phyloP scores from a whole-genome alignment of 37 sponge, comb jelly and placozoan genomes.

The Cliona cf. orientalis region DNA sequence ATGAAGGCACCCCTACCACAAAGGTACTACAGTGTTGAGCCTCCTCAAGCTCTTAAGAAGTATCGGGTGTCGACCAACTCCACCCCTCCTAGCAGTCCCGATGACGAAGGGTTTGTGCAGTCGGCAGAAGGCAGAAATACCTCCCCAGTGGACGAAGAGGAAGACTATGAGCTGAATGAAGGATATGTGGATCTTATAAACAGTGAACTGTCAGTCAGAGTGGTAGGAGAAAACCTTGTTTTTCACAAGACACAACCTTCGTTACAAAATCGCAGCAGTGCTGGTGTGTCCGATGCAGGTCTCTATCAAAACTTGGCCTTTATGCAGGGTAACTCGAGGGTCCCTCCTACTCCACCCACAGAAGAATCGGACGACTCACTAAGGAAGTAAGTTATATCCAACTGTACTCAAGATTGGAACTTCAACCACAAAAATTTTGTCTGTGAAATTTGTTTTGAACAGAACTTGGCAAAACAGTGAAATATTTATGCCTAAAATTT shows the following conservation, averaged over 20 bases:
- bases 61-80: background rate
- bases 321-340: background rate
- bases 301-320: constrained; percentile 44
- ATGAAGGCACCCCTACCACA: background rate
- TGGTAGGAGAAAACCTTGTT: constrained; percentile 23
- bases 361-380: no score
- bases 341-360: no score
- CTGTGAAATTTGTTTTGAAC: no score
- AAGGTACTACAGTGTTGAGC: constrained; percentile 36
- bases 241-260: background rate
- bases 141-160: background rate
- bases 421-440: no score
- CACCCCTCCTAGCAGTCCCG: constrained; percentile 26
- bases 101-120: background rate
- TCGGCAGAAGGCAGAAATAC: background rate
- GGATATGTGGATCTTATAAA: background rate
- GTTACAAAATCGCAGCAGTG: no score
- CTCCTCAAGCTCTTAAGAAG: constrained; percentile 24
- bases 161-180: background rate
- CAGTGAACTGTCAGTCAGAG: background rate
- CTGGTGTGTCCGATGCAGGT: no score
- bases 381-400: no score
- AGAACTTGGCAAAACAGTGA: no score
- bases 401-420: no score
- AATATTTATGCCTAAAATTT: no score